A percentile compares a stretch with the other conserved stretches of the same genome.
Evolutionary conservation across 2,797 vertebrate genomes (phyloP).

Genomic region (Rhodeus uyekii): DNA sequence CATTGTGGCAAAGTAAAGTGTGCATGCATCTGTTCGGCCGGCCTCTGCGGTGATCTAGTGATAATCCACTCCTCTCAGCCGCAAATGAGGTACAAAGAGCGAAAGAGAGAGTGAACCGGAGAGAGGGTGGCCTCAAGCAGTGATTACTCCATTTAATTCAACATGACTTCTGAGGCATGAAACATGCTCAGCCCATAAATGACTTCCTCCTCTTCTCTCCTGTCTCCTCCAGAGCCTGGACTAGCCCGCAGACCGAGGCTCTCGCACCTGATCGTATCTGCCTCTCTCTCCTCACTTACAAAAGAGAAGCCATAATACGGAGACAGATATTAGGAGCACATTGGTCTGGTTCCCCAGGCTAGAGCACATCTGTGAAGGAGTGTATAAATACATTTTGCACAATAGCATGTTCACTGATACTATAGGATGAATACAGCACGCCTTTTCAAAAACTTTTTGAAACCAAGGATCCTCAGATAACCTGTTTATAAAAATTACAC

Average conservation of each 20-base stretch:
- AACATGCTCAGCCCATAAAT: conserved; percentile 60
- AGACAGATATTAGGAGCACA: conserved; percentile 57
- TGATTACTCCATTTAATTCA: conserved; percentile 65
- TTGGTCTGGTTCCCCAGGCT: conserved; percentile 37
- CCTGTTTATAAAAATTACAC: not conserved
- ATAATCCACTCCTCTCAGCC: conserved; percentile 59
- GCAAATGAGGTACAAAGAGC: conserved; percentile 35
- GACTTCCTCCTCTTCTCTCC: conserved; percentile 56
- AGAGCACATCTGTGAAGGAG: conserved; percentile 32
- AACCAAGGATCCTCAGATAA: not conserved
- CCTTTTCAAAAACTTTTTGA: conserved; percentile 3
- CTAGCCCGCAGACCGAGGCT: conserved; percentile 46
- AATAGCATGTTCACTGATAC: conserved; percentile 42
- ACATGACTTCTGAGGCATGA: conserved; percentile 65
- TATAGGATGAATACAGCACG: not conserved
- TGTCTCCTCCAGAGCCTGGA: conserved; percentile 28
- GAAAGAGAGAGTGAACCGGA: conserved; percentile 43
- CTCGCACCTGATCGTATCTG: conserved; percentile 57
- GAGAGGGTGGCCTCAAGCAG: conserved; percentile 60
- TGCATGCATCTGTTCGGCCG: conserved; percentile 38
- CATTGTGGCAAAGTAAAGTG: not conserved
- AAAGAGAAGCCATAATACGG: conserved; percentile 59
- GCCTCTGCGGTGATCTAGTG: conserved; percentile 46
- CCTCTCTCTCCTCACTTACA: conserved; percentile 51
- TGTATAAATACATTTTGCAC: conserved; percentile 33